phyloP scores from a whole-genome alignment of 2,113 vertebrate genomes.

The Tamias sibiricus region DNA sequence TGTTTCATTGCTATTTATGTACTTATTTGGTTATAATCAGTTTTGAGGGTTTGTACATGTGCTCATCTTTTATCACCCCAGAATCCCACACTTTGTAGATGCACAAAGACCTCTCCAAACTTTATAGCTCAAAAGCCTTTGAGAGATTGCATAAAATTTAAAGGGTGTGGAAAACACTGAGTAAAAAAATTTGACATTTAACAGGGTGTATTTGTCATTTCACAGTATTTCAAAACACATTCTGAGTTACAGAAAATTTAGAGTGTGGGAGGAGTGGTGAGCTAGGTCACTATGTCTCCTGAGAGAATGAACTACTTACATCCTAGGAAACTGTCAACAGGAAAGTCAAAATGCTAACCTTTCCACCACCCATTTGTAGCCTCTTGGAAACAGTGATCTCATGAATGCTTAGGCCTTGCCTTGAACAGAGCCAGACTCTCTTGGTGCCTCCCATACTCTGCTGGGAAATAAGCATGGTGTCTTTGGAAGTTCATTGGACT shows the following conservation, averaged over 20 bases:
- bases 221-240: slow-evolving; percentile 57
- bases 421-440: neutral
- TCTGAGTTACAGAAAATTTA: slow-evolving; percentile 7
- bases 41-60: neutral
- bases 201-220: slow-evolving; percentile 52
- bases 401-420: neutral
- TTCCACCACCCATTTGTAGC: neutral
- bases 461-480: neutral
- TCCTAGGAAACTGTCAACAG: neutral
- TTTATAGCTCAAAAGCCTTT: neutral
- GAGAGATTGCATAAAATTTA: neutral
- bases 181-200: neutral
- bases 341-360: neutral
- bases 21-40: neutral
- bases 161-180: neutral
- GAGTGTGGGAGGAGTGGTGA: slow-evolving; percentile 43
- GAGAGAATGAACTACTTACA: neutral
- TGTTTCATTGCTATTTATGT: neutral
- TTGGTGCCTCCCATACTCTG: neutral
- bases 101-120: neutral
- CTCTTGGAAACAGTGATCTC: slow-evolving; percentile 45
- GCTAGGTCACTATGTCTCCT: neutral
- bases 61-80: neutral
- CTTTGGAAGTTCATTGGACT: neutral
- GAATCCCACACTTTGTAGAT: neutral